Conservation (phyloP, 2,113 vertebrate genomes). For the Austrofundulus limnaeus region DNA sequence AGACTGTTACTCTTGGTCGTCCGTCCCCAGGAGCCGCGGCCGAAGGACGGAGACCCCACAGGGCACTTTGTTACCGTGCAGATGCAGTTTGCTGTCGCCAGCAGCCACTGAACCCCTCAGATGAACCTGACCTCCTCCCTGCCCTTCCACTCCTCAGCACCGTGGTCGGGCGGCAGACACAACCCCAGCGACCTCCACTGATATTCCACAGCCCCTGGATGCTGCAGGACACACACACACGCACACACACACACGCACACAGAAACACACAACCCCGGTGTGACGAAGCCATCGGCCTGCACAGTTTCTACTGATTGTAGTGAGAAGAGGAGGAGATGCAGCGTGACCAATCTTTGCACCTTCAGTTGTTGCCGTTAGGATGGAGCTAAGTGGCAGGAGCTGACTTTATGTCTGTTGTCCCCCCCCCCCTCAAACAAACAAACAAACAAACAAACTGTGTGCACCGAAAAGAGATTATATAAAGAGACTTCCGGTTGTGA, state of each 20-base stretch:
- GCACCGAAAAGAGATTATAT: constrained; percentile 67
- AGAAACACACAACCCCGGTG: constrained; percentile 48
- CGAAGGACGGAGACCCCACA: constrained; percentile 64
- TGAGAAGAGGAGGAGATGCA: constrained; percentile 50
- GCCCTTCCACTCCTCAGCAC: constrained; percentile 72
- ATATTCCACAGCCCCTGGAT: constrained; percentile 74
- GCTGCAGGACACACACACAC: constrained; percentile 73
- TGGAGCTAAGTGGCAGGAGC: constrained; percentile 57
- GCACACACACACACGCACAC: constrained; percentile 49
- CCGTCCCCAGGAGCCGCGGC: constrained; percentile 50
- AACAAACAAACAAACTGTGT: constrained; percentile 43
- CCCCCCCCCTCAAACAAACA: constrained; percentile 15
- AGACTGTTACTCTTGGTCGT: constrained; percentile 77
- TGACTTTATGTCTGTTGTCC: constrained; percentile 56
- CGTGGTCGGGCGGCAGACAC: constrained; percentile 68
- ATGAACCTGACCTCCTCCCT: constrained; percentile 66
- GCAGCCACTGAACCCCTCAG: constrained; percentile 67
- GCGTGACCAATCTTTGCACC: constrained; percentile 75
- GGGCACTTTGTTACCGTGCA: constrained; percentile 75
- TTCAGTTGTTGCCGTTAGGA: constrained; percentile 66
- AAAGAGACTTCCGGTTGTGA: constrained; percentile 65
- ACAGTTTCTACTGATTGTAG: constrained; percentile 74
- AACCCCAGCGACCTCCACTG: constrained; percentile 73
- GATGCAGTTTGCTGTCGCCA: constrained; percentile 75
- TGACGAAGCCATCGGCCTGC: constrained; percentile 74